Evolutionary conservation across 2,113 vertebrate genomes (phyloP).

Genomic region (Cyanocitta stelleri): DNA sequence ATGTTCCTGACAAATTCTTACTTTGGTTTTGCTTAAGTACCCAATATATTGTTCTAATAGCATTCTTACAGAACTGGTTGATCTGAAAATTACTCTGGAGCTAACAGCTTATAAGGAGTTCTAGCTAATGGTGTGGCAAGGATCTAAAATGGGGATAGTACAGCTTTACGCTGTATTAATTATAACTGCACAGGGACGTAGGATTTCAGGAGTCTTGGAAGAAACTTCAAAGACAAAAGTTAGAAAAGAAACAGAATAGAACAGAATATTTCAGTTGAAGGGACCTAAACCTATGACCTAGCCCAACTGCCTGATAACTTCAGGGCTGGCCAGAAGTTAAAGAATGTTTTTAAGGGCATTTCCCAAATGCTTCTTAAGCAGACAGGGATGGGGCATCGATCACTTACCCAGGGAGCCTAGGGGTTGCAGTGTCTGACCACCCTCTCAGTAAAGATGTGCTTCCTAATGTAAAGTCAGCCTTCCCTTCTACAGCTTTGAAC

Average conservation of each 20-base stretch:
- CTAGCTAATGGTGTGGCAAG: background rate
- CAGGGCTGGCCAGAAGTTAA: background rate
- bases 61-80: background rate
- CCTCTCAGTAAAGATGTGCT: background rate
- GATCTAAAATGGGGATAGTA: background rate
- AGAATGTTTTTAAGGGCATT: background rate
- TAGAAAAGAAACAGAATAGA: background rate
- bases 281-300: background rate
- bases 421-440: background rate
- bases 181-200: background rate
- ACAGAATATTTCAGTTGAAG: background rate
- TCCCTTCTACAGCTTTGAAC: background rate
- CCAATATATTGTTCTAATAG: background rate
- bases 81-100: background rate
- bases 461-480: background rate
- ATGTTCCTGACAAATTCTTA: background rate
- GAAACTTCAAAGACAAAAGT: background rate
- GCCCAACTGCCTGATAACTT: background rate
- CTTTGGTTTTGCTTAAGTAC: background rate
- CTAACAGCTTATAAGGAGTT: background rate
- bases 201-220: background rate
- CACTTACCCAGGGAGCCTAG: background rate
- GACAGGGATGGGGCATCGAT: rapidly evolving
- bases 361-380: background rate
- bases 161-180: background rate